Evolutionary conservation across 2,113 vertebrate genomes (phyloP), one percentile per base, ranked within the genome.

Genomic region (Vicugna pacos): DNA sequence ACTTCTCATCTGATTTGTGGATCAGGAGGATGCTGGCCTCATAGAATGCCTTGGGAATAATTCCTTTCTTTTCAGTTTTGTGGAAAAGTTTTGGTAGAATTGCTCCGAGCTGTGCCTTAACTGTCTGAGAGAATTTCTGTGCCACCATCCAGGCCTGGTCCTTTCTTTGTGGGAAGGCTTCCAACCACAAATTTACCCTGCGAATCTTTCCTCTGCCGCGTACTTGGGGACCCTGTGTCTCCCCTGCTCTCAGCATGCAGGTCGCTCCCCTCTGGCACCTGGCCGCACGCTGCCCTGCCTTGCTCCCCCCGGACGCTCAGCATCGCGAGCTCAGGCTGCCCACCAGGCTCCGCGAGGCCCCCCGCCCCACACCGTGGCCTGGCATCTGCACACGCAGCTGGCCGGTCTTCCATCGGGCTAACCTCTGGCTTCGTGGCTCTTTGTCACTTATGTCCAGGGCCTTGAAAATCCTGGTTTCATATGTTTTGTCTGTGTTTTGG

Each of bases 351-450:
- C 58, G 15, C 46, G 14, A 20, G 32, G 4, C 0, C 8, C 48
- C 17, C 15, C 16, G 20, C 24, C 46, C 10, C 8, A 89, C 9
- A 1, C 30, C 6, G 32, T 82, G 60, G 69, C 24, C 48, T 46
- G n/a, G 84, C 28, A 35, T 15, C 46, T 8, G 20, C 16, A 19
- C 0, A 2, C 15, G 35, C 28, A 4, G 77, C 32, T 2, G 11
- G 58, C 32, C 10, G 35, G 64, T 50, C 30, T 22, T 38, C 24
- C 1, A 0, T 24, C 13, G 1, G 24, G 35, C 13, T 13, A 77
- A 4, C 8, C 22, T 1, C 20, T 0, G 17, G 35, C 65, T 30
- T 16, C 0, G 0, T 0, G 5, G 60, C 69, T 67, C 80, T 14
- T 11, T 38, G 9, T 12, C 5, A 15, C 46, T 64, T 32, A 8